Conservation (phyloP, 2,888 invertebrate species). For the Hemithea aestivaria region DNA sequence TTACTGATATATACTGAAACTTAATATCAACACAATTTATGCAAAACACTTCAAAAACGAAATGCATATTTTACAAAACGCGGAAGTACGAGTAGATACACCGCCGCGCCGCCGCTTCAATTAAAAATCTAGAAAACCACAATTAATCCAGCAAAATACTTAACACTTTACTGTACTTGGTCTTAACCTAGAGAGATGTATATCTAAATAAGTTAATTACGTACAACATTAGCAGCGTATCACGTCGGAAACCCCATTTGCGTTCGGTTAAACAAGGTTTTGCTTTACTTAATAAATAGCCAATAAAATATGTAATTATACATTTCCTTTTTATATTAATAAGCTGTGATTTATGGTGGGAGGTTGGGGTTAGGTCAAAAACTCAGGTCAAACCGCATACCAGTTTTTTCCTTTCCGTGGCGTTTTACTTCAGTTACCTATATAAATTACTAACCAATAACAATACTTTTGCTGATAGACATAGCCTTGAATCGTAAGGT, state of each 20-base stretch:
- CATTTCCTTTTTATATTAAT: conserved; percentile 32
- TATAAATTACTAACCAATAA: too few relatives aligned
- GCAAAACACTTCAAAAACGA: too few relatives aligned
- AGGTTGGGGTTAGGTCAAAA: too few relatives aligned
- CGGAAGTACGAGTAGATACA: conserved; percentile 1
- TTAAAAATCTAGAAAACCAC: neutral
- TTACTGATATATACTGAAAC: too few relatives aligned
- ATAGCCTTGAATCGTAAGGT: too few relatives aligned
- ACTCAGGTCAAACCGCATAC: too few relatives aligned
- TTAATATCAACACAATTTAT: too few relatives aligned
- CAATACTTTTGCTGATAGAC: too few relatives aligned
- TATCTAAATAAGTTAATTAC: conserved; percentile 55
- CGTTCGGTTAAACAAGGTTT: conserved; percentile 49
- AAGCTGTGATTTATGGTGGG: too few relatives aligned
- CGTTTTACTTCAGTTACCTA: too few relatives aligned
- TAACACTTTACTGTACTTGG: conserved; percentile 51
- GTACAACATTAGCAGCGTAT: conserved; percentile 43
- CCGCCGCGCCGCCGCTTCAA: neutral
- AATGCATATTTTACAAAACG: too few relatives aligned
- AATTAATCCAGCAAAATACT: conserved; percentile 30
- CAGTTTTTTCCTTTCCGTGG: too few relatives aligned
- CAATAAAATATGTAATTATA: conserved; percentile 34
- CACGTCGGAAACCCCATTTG: conserved; percentile 47
- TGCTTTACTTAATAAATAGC: conserved; percentile 39
- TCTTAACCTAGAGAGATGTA: conserved; percentile 69